Base-by-base conservation (phyloP, 2,888 invertebrate genomes). In the Asteroscopus sphinx region DNA sequence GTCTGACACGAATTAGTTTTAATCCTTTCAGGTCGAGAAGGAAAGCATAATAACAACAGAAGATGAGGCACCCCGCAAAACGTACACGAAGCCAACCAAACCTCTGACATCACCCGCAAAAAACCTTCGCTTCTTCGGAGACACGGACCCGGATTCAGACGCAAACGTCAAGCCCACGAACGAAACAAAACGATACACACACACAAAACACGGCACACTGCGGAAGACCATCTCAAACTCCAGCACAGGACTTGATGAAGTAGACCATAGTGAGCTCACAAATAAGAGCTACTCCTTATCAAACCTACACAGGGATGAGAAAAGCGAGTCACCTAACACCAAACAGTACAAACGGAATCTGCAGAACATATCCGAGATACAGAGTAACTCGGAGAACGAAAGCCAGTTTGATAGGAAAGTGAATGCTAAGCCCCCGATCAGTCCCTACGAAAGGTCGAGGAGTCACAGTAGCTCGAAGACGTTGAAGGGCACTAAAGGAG, bases 71-170 rank as follows among this genome's bases (percentile, higher is more conserved):
- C 82, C 88, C 9, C 83, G 93, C 46, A 90, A 93, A 54, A 64
- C 82, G 12, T 93, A 93, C 79, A 76, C 86, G 0, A 90, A 91
- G 54, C 68, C 85, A 3, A 67, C 79, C 0, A 89, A 89, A 30
- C 86, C 89, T 0, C 73, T 89, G 3, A 90, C 85, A 59, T 91
- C 92, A 1, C 95, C 95, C 7, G 94, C 95, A 26, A 97, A 97
- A 86, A 97, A 96, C 89, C 95, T 97, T 9, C 96, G 97, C 45
- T 97, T 97, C 94, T 97, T 97, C 88, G 97, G 97, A 15, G 97
- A 97, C 88, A 97, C 97, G 8, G 97, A 97, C 82, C 94, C 95
- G 60, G 97, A 97, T 77, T 97, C 97, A 9, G 96, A 96, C 82
- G 95, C 94, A 21, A 95, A 95, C 65, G 67, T 89, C 77, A 81